Evolutionary conservation across 2,113 vertebrate species (phyloP).

Genomic region (Brachirus orientalis): DNA sequence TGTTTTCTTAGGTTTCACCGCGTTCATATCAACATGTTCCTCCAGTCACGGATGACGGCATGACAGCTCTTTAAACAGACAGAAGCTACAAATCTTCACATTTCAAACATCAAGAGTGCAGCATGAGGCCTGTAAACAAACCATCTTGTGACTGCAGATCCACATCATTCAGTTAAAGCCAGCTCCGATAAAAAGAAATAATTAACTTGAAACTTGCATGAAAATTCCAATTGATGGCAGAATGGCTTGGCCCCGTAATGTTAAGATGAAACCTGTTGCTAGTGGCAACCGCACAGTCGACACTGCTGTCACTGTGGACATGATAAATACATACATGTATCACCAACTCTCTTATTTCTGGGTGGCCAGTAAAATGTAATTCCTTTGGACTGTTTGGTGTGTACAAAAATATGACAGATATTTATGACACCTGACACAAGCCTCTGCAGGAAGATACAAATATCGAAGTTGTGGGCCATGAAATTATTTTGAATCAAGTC

Average conservation of each 20-base stretch:
- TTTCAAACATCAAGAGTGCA: conserved; percentile 2
- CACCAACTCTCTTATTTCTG: conserved; percentile 8
- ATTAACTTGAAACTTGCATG: neutral
- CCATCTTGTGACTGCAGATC: neutral
- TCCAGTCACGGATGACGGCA: conserved; percentile 44
- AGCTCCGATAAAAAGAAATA: conserved; percentile 12
- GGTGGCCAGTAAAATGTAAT: neutral
- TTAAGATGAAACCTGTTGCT: conserved; percentile 59
- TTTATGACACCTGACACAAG: neutral
- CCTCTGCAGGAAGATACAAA: neutral
- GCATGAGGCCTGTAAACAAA: conserved; percentile 11
- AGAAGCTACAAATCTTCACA: conserved; percentile 14
- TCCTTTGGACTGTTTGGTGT: neutral
- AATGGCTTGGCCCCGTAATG: conserved; percentile 16
- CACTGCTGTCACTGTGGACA: conserved; percentile 42
- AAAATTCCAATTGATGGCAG: conserved; percentile 20
- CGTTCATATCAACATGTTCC: conserved; percentile 52
- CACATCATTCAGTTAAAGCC: conserved; percentile 10
- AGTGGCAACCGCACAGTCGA: conserved; percentile 61
- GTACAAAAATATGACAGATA: neutral
- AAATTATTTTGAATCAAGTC: too few relatives aligned
- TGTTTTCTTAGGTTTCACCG: conserved; percentile 71
- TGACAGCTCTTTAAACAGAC: conserved; percentile 39
- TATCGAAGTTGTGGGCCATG: neutral
- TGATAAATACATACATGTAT: conserved; percentile 28